These are phyloP conservation scores for Actinia tenebrosa DNA, from an alignment of 64 coral and sea anemone genomes.

Conservation along the genomic window DNA sequence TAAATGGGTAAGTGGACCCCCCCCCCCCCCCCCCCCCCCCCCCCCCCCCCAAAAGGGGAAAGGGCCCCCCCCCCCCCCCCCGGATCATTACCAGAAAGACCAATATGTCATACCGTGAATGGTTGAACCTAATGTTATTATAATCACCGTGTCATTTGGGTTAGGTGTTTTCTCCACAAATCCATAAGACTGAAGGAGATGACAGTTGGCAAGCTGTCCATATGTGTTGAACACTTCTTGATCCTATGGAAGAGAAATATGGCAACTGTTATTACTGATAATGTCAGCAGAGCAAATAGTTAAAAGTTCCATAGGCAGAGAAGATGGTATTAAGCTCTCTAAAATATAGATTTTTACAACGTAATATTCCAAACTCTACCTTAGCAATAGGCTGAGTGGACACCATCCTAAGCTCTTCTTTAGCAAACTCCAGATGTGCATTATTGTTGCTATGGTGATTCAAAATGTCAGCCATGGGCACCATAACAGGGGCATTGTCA, in stretches of 20 bases:
- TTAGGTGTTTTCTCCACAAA: constrained; percentile 74
- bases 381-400: constrained; percentile 60
- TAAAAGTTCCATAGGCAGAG: too few species aligned
- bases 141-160: constrained; percentile 62
- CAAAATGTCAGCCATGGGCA: constrained; percentile 97
- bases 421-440: constrained; percentile 90
- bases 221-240: constrained; percentile 86
- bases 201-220: constrained; percentile 75
- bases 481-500: constrained; percentile 63
- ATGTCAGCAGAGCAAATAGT: too few species aligned
- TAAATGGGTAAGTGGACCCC: too few species aligned
- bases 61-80: too few species aligned
- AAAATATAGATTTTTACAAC: too few species aligned
- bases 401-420: constrained; percentile 75
- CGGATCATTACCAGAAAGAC: too few species aligned
- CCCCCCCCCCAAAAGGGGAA: too few species aligned
- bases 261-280: too few species aligned
- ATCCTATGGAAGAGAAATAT: constrained; percentile 27
- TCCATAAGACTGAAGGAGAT: constrained; percentile 81
- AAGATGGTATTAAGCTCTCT: too few species aligned
- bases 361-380: constrained; percentile 4
- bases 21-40: too few species aligned
- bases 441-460: constrained; percentile 94
- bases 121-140: too few species aligned
- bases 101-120: too few species aligned